A percentile compares a stretch with the other conserved stretches of the same genome.
Conservation (phyloP, 2,888 invertebrate species). For the Drosophila peninsularis region DNA sequence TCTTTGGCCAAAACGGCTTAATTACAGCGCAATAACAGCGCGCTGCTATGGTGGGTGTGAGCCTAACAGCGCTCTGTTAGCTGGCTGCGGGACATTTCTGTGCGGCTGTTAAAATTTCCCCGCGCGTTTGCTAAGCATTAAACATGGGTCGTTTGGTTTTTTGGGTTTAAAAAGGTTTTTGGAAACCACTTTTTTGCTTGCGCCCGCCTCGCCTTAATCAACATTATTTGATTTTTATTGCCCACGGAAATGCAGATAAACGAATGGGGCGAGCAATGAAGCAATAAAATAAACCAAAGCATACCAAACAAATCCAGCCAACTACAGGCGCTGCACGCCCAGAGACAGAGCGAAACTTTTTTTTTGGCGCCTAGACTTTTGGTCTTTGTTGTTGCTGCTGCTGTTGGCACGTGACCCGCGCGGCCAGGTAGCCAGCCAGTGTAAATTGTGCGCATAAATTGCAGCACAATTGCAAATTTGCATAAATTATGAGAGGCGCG, state of each 20-base stretch:
- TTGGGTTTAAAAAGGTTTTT: conserved; percentile 29
- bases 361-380: conserved; percentile 45
- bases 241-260: conserved; percentile 60
- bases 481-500: conserved; percentile 64
- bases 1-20: not conserved
- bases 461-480: conserved; percentile 67
- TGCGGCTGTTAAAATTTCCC: conserved; percentile 54
- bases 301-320: conserved; percentile 29
- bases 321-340: conserved; percentile 19
- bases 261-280: conserved; percentile 50
- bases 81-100: conserved; percentile 3
- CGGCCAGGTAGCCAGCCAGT: conserved; percentile 40
- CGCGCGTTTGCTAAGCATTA: conserved; percentile 10
- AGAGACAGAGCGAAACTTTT: conserved; percentile 29
- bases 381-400: conserved; percentile 17
- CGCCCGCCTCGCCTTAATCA: conserved; percentile 37
- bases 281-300: conserved; percentile 36
- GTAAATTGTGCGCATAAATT: conserved; percentile 67
- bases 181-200: conserved; percentile 38
- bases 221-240: conserved; percentile 58
- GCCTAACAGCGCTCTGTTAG: conserved; percentile 16
- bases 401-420: conserved; percentile 51
- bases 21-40: not conserved
- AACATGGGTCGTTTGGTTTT: conserved; percentile 1
- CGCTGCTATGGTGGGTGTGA: too few relatives aligned